A percentile compares a stretch with the other conserved stretches of the same genome.
Conservation (phyloP, 2,797 vertebrate species). For the Perodicticus potto region DNA sequence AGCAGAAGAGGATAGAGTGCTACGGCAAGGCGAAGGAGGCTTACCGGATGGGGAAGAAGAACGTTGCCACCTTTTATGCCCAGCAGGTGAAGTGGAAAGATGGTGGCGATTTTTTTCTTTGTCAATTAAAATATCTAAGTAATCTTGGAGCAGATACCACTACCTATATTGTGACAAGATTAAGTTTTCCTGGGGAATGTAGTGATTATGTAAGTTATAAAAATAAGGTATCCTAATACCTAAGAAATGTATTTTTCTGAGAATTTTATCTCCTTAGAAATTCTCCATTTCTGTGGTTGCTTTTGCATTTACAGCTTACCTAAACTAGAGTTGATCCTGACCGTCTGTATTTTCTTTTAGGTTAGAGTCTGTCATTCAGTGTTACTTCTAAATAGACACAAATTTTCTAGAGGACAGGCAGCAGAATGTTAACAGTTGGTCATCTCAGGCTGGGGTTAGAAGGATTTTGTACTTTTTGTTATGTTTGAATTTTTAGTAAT, state of each 20-base stretch:
- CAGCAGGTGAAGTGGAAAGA: conserved; percentile 90
- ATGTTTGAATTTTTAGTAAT: conserved; percentile 57
- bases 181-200: conserved; percentile 19
- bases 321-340: conserved; percentile 17
- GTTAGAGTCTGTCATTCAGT: conserved; percentile 20
- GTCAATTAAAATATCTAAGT: background rate
- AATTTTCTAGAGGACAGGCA: conserved; percentile 44
- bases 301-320: background rate
- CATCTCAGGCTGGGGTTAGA: background rate
- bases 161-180: conserved; percentile 21
- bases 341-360: conserved; percentile 4
- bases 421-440: conserved; percentile 31
- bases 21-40: conserved; percentile 96
- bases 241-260: background rate
- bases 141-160: background rate
- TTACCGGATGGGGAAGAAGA: conserved; percentile 93
- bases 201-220: background rate
- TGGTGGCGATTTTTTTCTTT: background rate
- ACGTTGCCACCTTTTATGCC: conserved; percentile 96
- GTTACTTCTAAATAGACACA: conserved; percentile 13
- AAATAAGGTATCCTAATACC: background rate
- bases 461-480: background rate
- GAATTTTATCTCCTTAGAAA: conserved; percentile 40
- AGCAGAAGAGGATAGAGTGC: conserved; percentile 92
- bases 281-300: background rate